Evolutionary conservation across 1,140 invertebrate genomes (phyloP), one percentile per base, ranked within the genome.

Genomic region (Bombus haemorrhoidalis): DNA sequence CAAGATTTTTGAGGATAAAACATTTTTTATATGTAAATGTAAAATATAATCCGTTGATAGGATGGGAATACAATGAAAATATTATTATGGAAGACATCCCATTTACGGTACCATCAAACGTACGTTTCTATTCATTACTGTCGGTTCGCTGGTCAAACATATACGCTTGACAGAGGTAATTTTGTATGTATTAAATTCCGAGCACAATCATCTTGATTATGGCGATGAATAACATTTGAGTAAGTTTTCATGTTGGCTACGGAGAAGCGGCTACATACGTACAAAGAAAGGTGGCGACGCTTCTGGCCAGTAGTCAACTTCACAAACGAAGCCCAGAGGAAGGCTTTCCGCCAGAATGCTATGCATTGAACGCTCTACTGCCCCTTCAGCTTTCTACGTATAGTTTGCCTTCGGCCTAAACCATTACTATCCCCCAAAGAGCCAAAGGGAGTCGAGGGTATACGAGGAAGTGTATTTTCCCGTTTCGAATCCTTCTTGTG

Each of bases 221-320:
- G 47, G 37, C 76, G 72, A 64, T 78, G 80, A 80, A 89, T 90
- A 72, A 89, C 78, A 68, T 89, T 84, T 53, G 80, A 72, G 76
- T 32, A 79, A 74, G 59, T 90, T 89, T 90, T 89, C 83, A 28
- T 47, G 43, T 22, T 43, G 81, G 73, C 37, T 53, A 43, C 39
- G 80, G 47, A 69, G 41, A 59, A 59, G 69, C 47, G 34, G 69
- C 41, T 34, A 57, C 78, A 32, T 68, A 82, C 81, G 32, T 72
- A 82, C 77, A 83, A 90, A 87, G 88, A 76, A 90, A 87, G 34
- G 37, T 62, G 66, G 57, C 80, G 78, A 85, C 86, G 88, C 81
- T 78, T 87, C 86, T 89, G 85, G 89, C 88, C 59, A 81, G 57
- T 39, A 87, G 86, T 90, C 88, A 85, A 81, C 88, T 85, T 81